These are phyloP conservation scores for Lepidurus packardi DNA, from an alignment of 1,140 invertebrate species.

Conservation along the genomic window DNA sequence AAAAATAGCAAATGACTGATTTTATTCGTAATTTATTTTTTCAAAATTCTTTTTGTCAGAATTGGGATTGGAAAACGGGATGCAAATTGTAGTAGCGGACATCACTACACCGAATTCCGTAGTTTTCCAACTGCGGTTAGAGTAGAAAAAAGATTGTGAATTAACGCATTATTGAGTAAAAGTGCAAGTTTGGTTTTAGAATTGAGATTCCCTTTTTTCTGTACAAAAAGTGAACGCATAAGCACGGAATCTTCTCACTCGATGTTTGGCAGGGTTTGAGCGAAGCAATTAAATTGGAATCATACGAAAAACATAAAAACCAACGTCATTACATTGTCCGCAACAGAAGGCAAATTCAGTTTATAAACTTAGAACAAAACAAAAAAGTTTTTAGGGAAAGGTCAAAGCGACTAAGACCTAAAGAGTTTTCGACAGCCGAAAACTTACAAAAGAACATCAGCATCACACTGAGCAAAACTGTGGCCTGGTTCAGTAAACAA, in stretches of 20 bases:
- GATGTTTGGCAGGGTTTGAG: slow-evolving; percentile 21
- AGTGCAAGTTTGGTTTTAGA: background rate
- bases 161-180: background rate
- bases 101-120: slow-evolving; percentile 72
- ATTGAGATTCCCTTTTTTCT: slow-evolving; percentile 21
- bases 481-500: background rate
- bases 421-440: background rate
- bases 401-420: background rate
- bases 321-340: background rate
- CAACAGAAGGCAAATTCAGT: background rate
- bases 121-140: slow-evolving; percentile 30
- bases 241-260: slow-evolving; percentile 1
- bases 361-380: background rate
- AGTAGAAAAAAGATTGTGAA: background rate
- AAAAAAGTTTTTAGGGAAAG: background rate
- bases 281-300: background rate
- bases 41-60: slow-evolving; percentile 50
- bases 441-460: background rate
- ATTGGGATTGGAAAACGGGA: slow-evolving; percentile 71
- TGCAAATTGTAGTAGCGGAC: slow-evolving; percentile 82
- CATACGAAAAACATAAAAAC: background rate
- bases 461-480: background rate
- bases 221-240: slow-evolving; percentile 20
- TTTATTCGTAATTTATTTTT: slow-evolving; percentile 11
- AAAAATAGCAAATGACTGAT: background rate